Conservation (phyloP, 2,888 invertebrate species). For the Anodontia alba region DNA sequence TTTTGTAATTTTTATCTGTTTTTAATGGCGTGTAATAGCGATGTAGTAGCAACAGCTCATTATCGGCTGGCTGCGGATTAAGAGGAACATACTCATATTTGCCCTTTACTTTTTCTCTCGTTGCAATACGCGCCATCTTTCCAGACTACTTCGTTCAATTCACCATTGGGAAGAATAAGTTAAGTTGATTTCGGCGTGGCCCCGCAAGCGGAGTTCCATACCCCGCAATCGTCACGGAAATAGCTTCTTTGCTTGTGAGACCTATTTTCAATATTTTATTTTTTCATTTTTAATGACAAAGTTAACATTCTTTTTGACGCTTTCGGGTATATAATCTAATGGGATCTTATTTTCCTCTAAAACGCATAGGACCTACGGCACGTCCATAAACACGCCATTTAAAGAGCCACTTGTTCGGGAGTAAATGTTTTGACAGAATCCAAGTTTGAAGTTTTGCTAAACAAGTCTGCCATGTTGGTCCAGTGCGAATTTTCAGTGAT, state of each 20-base stretch:
- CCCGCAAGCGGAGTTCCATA: conserved; percentile 23
- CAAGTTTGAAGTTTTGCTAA: too few relatives aligned
- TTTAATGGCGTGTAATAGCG: conserved; percentile 13
- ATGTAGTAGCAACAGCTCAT: conserved; percentile 12
- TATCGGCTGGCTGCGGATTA: conserved; percentile 16
- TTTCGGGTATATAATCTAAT: not conserved
- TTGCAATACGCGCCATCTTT: not conserved
- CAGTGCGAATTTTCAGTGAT: too few relatives aligned
- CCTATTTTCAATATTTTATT: conserved; percentile 9
- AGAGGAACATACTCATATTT: conserved; percentile 5
- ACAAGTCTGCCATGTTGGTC: too few relatives aligned
- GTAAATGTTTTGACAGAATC: not conserved
- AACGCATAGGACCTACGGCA: not conserved
- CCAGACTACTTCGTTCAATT: not conserved
- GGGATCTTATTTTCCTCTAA: not conserved
- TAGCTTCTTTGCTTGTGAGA: not conserved
- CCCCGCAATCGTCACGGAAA: conserved; percentile 28
- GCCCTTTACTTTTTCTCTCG: not conserved
- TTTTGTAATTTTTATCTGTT: conserved; percentile 18
- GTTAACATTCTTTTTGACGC: not conserved
- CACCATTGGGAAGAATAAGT: not conserved
- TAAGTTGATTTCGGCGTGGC: conserved; percentile 17
- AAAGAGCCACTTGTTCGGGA: not conserved
- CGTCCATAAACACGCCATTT: not conserved
- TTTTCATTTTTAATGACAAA: not conserved